Percentiles rank a stretch among this genome's conserved stretches.
Evolutionary conservation across 2,888 invertebrate genomes (phyloP).

Genomic region (Lycophotia porphyrea): DNA sequence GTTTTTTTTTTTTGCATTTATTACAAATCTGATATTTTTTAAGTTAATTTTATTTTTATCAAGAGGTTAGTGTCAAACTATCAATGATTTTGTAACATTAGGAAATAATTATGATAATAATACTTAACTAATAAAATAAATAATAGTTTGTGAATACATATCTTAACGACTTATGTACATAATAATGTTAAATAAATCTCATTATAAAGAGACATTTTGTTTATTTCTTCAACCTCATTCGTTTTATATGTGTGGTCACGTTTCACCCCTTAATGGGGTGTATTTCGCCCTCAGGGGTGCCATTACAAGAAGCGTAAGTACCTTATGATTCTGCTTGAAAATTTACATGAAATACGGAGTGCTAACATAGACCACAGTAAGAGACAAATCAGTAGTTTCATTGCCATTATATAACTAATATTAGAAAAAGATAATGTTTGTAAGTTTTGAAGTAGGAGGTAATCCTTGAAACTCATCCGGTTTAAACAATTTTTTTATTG

Average conservation of each 20-base stretch:
- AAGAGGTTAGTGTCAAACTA: conserved; percentile 22
- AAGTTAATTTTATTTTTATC: conserved; percentile 8
- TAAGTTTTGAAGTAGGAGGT: no score
- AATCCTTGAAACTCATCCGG: no score
- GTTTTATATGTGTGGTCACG: conserved; percentile 58
- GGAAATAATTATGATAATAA: conserved; percentile 73
- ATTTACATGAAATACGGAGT: conserved; percentile 31
- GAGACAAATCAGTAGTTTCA: background rate
- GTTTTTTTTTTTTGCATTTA: conserved; percentile 1
- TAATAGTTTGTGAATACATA: conserved; percentile 81
- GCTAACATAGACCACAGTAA: background rate
- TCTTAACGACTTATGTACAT: conserved; percentile 79
- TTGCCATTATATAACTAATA: background rate
- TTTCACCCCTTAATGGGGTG: conserved; percentile 42
- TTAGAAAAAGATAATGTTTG: background rate
- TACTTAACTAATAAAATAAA: conserved; percentile 58
- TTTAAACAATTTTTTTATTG: no score
- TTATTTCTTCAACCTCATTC: conserved; percentile 33
- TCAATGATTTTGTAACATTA: conserved; percentile 55
- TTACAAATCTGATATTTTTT: background rate
- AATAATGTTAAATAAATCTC: conserved; percentile 73
- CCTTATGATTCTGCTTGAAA: conserved; percentile 8
- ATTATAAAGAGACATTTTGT: conserved; percentile 56
- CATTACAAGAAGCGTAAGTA: conserved; percentile 31
- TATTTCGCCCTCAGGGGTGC: conserved; percentile 15